These are phyloP conservation scores for Penelope pileata DNA, from an alignment of 2,113 vertebrate genomes.

Conservation along the genomic window DNA sequence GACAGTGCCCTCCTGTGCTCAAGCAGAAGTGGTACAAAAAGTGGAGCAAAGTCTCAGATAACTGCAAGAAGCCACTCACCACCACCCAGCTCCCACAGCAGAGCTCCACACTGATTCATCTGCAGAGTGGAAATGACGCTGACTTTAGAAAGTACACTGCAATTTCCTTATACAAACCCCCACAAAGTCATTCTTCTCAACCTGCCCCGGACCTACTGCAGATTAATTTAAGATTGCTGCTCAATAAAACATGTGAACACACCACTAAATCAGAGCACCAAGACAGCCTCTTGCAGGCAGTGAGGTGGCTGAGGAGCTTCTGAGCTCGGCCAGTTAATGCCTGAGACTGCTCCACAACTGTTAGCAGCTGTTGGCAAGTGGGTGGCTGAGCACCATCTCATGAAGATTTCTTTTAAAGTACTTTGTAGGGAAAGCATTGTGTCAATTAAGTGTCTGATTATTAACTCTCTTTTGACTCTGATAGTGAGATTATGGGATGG, in stretches of 20 bases:
- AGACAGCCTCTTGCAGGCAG: neutral
- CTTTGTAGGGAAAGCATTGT: neutral
- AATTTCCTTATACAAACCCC: neutral
- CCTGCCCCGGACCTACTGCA: neutral
- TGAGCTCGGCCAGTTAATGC: neutral
- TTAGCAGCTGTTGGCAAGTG: neutral
- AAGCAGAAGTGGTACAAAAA: neutral
- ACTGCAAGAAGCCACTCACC: neutral
- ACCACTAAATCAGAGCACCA: neutral
- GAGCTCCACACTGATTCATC: accelerated
- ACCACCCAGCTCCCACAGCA: neutral
- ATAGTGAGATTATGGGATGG: neutral
- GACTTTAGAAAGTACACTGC: neutral
- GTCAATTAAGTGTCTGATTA: neutral
- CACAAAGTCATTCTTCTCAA: neutral
- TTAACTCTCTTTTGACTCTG: neutral
- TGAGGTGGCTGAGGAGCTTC: neutral
- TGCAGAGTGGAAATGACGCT: neutral
- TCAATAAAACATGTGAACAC: neutral
- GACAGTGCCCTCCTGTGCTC: neutral
- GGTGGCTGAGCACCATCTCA: neutral
- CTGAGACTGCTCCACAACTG: neutral
- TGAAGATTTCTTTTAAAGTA: neutral
- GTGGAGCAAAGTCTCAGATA: neutral
- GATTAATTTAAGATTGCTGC: neutral